phyloP scores from a whole-genome alignment of 1,140 invertebrate species.

The Meteorus sp. region DNA sequence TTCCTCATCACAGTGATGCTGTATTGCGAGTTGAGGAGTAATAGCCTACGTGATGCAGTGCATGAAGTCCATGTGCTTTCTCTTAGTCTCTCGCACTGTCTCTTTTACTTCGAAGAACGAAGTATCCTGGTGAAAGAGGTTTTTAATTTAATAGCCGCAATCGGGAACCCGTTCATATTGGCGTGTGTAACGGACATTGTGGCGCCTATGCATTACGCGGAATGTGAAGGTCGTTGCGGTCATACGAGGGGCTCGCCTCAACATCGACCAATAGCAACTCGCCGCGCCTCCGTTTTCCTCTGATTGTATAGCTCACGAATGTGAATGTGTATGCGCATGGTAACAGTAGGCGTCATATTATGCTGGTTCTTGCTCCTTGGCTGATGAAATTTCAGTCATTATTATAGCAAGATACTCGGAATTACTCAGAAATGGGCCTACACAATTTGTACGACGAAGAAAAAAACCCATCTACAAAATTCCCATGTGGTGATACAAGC shows the following conservation, averaged over 20 bases:
- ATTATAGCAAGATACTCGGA: too few species aligned
- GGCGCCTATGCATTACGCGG: slow-evolving; percentile 21
- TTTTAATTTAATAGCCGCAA: not conserved
- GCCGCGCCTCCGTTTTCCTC: slow-evolving; percentile 2
- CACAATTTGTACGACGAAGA: too few species aligned
- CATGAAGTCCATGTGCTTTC: too few species aligned
- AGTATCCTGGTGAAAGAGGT: not conserved
- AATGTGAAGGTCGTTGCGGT: slow-evolving; percentile 41
- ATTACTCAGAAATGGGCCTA: too few species aligned
- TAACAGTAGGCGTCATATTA: slow-evolving; percentile 6
- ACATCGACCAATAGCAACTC: slow-evolving; percentile 37
- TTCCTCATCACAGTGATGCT: not conserved
- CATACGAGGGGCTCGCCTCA: slow-evolving; percentile 42
- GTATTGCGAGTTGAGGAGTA: not conserved
- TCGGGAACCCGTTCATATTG: too few species aligned
- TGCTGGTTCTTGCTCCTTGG: not conserved
- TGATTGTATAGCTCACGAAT: not conserved
- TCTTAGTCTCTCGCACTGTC: not conserved
- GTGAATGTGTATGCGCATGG: not conserved
- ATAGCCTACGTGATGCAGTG: not conserved
- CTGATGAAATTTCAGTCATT: too few species aligned
- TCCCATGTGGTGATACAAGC: too few species aligned
- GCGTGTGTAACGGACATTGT: not conserved
- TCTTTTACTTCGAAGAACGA: not conserved
- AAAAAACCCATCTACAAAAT: too few species aligned